These are phyloP conservation scores for Pangasius djambal DNA, from an alignment of 2,797 vertebrate genomes.

Conservation along the genomic window DNA sequence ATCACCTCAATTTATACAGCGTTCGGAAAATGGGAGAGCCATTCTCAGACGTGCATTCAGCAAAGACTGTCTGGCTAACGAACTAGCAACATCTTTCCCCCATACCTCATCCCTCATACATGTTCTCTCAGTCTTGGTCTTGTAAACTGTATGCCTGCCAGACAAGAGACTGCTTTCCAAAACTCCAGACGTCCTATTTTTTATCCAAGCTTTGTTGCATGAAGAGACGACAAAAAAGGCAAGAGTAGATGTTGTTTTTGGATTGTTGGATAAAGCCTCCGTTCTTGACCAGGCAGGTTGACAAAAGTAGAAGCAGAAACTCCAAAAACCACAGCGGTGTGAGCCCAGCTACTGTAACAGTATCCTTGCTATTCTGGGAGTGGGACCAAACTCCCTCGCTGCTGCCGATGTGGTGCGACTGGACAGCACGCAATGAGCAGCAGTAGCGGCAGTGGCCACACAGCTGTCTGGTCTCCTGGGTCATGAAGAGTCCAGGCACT, in stretches of 20 bases:
- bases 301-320: constrained; percentile 36
- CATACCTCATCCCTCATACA: constrained; percentile 20
- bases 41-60: constrained; percentile 32
- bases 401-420: constrained; percentile 30
- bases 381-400: constrained; percentile 16
- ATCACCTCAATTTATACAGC: constrained; percentile 53
- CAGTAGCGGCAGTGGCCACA: constrained; percentile 49
- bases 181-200: constrained; percentile 30
- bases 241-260: constrained; percentile 33
- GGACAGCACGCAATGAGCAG: constrained; percentile 40
- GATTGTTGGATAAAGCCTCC: neutral
- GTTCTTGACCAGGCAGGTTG: constrained; percentile 21
- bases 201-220: constrained; percentile 46
- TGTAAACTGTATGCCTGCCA: constrained; percentile 3
- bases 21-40: neutral
- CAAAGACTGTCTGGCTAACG: constrained; percentile 44
- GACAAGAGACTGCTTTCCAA: constrained; percentile 29
- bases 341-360: constrained; percentile 36
- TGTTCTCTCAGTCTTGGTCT: constrained; percentile 13
- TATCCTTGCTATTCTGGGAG: constrained; percentile 50
- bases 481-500: constrained; percentile 69
- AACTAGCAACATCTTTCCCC: constrained; percentile 46
- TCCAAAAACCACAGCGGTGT: constrained; percentile 1
- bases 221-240: constrained; percentile 9
- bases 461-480: constrained; percentile 70